phyloP scores from a whole-genome alignment of 2,113 vertebrate genomes.

The Silurus meridionalis region DNA sequence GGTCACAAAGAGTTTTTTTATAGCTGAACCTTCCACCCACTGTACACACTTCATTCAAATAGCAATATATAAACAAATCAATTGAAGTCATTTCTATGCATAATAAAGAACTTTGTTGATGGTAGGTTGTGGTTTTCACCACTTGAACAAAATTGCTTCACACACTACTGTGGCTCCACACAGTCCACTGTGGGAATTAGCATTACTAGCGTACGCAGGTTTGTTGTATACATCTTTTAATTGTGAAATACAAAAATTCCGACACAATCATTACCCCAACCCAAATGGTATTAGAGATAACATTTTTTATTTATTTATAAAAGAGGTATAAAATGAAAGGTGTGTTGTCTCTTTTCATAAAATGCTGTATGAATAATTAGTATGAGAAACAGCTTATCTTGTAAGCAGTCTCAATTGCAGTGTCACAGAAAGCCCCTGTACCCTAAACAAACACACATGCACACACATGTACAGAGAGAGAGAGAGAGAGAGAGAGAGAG shows the following conservation, averaged over 20 bases:
- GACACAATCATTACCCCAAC: not conserved
- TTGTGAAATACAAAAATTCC: not conserved
- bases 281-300: not conserved
- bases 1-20: not conserved
- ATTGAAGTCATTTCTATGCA: not conserved
- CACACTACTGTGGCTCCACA: not conserved
- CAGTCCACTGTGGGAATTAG: not conserved
- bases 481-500: not conserved
- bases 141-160: not conserved
- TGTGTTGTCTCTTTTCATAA: not conserved
- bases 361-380: conserved; percentile 46
- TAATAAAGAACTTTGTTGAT: not conserved
- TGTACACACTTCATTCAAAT: not conserved
- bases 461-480: not conserved
- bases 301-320: not conserved
- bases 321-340: not conserved
- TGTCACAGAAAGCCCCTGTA: conserved; percentile 24
- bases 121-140: not conserved
- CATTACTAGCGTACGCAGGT: not conserved
- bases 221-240: not conserved
- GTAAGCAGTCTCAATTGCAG: conserved; percentile 38
- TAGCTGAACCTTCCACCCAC: not conserved
- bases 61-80: not conserved
- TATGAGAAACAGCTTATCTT: conserved; percentile 42
- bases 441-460: conserved; percentile 10